A percentile compares a stretch with the other conserved stretches of the same genome.
phyloP scores from a whole-genome alignment of 2,113 vertebrate genomes.

The Podiceps cristatus region DNA sequence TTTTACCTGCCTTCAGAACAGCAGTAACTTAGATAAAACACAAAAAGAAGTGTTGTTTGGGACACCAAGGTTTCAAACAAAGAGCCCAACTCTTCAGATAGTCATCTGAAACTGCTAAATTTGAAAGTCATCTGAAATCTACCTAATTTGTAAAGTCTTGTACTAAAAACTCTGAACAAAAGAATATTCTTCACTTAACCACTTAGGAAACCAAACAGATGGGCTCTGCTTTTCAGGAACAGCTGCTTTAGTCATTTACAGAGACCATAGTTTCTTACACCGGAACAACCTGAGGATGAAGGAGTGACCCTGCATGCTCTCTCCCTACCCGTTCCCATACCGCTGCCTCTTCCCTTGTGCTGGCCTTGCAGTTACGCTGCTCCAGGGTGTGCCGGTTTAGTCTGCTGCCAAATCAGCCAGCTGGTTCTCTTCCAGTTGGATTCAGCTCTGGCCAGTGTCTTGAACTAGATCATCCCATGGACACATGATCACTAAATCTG shows the following conservation, averaged over 20 bases:
- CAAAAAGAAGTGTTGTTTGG: neutral
- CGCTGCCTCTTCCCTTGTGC: neutral
- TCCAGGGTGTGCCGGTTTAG: neutral
- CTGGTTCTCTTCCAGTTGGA: conserved; percentile 25
- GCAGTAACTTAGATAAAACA: neutral
- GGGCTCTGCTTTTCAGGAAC: neutral
- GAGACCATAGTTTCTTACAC: neutral
- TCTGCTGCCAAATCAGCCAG: neutral
- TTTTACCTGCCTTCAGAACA: neutral
- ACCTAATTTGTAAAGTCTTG: neutral
- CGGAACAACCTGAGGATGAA: neutral
- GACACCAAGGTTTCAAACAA: neutral
- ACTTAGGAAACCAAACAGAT: neutral
- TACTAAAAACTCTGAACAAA: neutral
- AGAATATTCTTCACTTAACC: neutral
- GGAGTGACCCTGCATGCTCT: neutral
- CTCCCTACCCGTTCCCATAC: neutral
- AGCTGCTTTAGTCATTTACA: neutral
- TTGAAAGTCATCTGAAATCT: neutral
- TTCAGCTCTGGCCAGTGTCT: neutral
- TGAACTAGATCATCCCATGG: neutral
- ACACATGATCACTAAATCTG: neutral
- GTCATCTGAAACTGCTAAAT: neutral
- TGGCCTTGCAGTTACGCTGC: neutral
- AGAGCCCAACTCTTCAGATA: neutral